phyloP scores from a whole-genome alignment of 2,113 vertebrate genomes.

The Crotophaga sulcirostris region DNA sequence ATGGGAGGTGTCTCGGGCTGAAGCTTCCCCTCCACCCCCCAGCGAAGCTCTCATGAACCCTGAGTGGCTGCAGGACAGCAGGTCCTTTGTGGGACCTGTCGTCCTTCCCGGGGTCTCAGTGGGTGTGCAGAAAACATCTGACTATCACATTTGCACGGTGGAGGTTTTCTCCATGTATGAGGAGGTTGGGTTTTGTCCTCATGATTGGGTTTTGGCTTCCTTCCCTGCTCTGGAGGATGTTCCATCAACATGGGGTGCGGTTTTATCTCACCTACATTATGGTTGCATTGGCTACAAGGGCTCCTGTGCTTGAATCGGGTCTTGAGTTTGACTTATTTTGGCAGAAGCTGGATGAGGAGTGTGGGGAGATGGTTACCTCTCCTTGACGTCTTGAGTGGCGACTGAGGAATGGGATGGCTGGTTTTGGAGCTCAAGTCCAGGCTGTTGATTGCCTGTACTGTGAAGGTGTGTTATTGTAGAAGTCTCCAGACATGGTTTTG shows the following conservation, averaged over 20 bases:
- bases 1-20: background rate
- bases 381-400: background rate
- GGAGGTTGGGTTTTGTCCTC: background rate
- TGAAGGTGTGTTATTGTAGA: background rate
- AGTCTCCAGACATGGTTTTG: background rate
- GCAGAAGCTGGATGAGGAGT: background rate
- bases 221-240: background rate
- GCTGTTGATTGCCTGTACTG: background rate
- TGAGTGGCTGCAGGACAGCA: background rate
- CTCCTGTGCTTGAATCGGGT: background rate
- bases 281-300: background rate
- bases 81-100: rapidly evolving
- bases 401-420: background rate
- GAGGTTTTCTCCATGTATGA: background rate
- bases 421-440: background rate
- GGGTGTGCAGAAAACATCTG: background rate
- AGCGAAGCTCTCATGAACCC: background rate
- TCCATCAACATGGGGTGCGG: background rate
- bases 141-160: background rate
- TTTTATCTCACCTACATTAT: background rate
- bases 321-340: background rate
- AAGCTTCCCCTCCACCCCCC: background rate
- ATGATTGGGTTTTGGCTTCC: background rate
- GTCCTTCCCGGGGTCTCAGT: rapidly evolving
- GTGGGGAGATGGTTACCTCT: background rate